Evolutionary conservation across 2,113 vertebrate genomes (phyloP), one percentile per base, ranked within the genome.

Genomic region (Pygoscelis antarcticus): DNA sequence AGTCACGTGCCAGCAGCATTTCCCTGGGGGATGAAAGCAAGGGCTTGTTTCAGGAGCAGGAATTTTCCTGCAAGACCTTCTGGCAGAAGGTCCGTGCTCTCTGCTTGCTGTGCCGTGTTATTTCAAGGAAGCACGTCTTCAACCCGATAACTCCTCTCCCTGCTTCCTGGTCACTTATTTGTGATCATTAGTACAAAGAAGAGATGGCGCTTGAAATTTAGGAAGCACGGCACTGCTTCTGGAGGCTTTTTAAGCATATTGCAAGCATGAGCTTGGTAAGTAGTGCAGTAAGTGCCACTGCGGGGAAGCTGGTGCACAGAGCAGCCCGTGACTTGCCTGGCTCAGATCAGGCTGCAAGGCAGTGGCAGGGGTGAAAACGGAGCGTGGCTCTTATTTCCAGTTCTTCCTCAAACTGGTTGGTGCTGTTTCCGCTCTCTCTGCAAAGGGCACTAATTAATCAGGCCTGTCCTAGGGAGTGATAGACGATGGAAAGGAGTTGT

Each of bases 401-500:
- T 52, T 61, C 32, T 11, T 44, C 27, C 71, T 77, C 1, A 0
- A 30, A 9, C 60, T 64, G 76, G 12, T 27, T 52, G 61, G 9
- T 60, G 64, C 51, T 6, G 0, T 36, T 55, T 66, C 83, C 7
- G 5, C 81, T 65, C 30, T 77, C n/a, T 60, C 52, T 87, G 46
- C 7, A 26, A 5, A 21, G 22, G 19, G 25, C 20, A 27, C 7
- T 20, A 2, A 18, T 58, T 9, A 16, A 81, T 30, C 70, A 55
- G 34, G 3, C 27, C 46, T 87, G 61, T 51, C 70, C 70, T 34
- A 13, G 36, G 66, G 62, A 30, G 16, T 1, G 66, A 11, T 7
- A 5, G 0, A 1, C 0, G 2, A 6, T 21, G n/a, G 38, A 29
- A n/a, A 22, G 16, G 20, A 23, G 17, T 4, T 65, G 38, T 47